These are phyloP conservation scores for Heliconius hortense DNA, from an alignment of 2,888 invertebrate genomes.

Conservation along the genomic window DNA sequence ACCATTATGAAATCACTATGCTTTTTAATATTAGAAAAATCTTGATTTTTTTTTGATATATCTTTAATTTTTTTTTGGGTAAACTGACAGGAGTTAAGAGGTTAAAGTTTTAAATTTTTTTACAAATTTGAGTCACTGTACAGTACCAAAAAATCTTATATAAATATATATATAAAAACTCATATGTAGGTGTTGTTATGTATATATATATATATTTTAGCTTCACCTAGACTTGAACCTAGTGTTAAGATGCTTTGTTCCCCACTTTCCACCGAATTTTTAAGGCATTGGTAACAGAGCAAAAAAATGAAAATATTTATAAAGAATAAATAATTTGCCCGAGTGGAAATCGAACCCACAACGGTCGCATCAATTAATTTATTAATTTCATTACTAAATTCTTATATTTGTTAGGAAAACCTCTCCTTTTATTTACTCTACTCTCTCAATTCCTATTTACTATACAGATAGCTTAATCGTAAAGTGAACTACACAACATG, in stretches of 20 bases:
- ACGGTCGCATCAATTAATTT: background rate
- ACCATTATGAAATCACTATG: background rate
- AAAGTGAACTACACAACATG: conserved; percentile 16
- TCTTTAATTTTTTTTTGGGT: background rate
- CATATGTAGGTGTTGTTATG: no score
- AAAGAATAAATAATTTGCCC: background rate
- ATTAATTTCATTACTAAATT: background rate
- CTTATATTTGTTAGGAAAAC: background rate
- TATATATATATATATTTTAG: background rate
- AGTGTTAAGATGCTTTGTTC: background rate
- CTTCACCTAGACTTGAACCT: background rate
- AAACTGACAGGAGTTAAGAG: background rate
- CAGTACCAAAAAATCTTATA: no score
- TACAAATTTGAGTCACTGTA: no score
- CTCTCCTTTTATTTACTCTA: background rate
- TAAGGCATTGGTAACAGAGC: background rate
- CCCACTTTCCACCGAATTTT: background rate
- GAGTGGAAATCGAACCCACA: background rate
- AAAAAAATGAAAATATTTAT: background rate
- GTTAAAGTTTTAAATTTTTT: background rate
- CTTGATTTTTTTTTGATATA: background rate
- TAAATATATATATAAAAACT: no score
- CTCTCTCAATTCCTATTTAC: no score
- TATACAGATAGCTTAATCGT: background rate
- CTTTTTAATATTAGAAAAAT: background rate